Evolutionary conservation across 2,797 vertebrate species (phyloP).

Genomic region (Mionectes olivaceus): DNA sequence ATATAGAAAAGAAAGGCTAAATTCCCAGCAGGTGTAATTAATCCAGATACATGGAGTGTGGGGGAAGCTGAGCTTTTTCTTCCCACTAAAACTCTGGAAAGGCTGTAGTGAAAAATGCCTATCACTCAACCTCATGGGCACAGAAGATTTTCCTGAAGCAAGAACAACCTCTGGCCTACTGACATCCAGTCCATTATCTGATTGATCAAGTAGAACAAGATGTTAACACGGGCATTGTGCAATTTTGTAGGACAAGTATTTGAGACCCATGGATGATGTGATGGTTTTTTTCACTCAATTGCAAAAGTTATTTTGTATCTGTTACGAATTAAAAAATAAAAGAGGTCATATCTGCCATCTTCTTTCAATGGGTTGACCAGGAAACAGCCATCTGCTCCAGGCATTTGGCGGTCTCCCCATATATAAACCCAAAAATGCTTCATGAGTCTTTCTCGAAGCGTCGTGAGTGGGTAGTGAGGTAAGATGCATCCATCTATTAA

Average conservation of each 20-base stretch:
- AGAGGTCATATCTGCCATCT: background rate
- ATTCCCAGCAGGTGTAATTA: background rate
- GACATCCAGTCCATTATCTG: slow-evolving; percentile 14
- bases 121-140: background rate
- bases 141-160: slow-evolving; percentile 6
- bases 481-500: background rate
- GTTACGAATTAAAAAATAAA: background rate
- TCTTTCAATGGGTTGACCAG: background rate
- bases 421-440: background rate
- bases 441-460: background rate
- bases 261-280: background rate
- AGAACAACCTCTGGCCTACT: background rate
- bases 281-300: background rate
- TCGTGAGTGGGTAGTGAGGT: background rate
- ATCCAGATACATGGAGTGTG: rapidly evolving
- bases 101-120: background rate
- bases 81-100: background rate
- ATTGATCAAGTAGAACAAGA: slow-evolving; percentile 33
- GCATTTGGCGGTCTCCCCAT: background rate
- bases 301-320: background rate
- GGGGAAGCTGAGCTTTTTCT: background rate
- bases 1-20: background rate
- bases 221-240: background rate
- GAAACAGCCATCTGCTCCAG: background rate
- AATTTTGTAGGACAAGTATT: slow-evolving; percentile 2